Evolutionary conservation across 2,888 invertebrate species (phyloP), one percentile per base, ranked within the genome.

Genomic region (Drosophila nr. medialis): DNA sequence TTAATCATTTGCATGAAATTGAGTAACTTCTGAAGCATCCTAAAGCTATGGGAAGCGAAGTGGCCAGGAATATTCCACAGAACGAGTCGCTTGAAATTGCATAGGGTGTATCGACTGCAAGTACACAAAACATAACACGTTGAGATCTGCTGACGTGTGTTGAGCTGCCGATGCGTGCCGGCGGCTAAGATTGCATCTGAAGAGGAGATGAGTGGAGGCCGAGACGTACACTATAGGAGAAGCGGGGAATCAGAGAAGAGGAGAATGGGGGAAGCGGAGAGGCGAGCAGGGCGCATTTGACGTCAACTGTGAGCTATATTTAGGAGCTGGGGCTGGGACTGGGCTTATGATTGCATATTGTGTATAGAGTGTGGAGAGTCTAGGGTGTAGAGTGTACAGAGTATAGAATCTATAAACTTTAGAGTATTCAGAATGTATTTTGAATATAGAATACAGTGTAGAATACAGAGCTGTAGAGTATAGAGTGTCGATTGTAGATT

Each of bases 101-200:
- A 32, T 32, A 11, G 32, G 40, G 13, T 45, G 45, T 45, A 45
- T 24, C 24, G 50, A 40, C 13, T 15, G 21, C 32, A 32, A 30
- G 42, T 63, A 29, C 10, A 11, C 0, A 48, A 29, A 54, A 74
- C 48, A 45, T 4, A 48, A 18, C 11, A 42, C 21, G 49, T 27
- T 34, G 34, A 53, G 30, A 56, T 64, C 55, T 40, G 29, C 49
- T 63, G 64, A 65, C 60, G 64, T 59, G 64, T 50, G 61, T 49
- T 75, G 45, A 58, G 58, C 70, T 75, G 68, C 66, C 75, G 68
- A 81, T 81, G 70, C 65, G 70, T 75, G 68, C 72, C 59, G 58
- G 58, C 72, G 61, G 73, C 56, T 70, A 61, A 69, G 81, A 80
- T 80, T 77, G 68, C 81, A 80, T 78, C 80, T 72, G 68, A 24